Percentiles rank a stretch among this genome's conserved stretches.
These are phyloP conservation scores for Euwallacea similis DNA, from an alignment of 1,140 invertebrate genomes.

Conservation along the genomic window DNA sequence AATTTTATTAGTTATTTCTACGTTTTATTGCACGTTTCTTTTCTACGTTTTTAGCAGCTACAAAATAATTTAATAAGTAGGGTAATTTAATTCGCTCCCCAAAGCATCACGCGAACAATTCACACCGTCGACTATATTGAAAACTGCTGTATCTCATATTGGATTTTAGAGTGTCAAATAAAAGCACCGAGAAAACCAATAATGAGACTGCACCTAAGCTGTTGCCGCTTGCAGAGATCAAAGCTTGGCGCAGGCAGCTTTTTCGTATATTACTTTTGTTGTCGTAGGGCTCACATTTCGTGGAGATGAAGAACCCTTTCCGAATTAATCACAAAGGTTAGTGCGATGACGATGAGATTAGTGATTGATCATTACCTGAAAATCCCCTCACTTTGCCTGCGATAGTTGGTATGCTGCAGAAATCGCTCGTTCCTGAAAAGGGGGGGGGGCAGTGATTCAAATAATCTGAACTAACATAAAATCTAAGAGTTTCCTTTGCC, in stretches of 20 bases:
- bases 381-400: conserved; percentile 22
- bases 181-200: conserved; percentile 22
- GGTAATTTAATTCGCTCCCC: too few species aligned
- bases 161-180: conserved; percentile 31
- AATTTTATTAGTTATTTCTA: too few species aligned
- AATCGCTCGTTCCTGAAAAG: conserved; percentile 24
- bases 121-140: conserved; percentile 13
- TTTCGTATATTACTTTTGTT: conserved; percentile 24
- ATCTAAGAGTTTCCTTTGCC: too few species aligned
- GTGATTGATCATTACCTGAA: conserved; percentile 26
- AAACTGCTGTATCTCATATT: conserved; percentile 22
- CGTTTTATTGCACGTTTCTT: too few species aligned
- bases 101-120: neutral
- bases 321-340: neutral
- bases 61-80: too few species aligned
- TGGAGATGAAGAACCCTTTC: too few species aligned
- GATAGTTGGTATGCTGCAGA: conserved; percentile 27
- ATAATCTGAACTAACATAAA: too few species aligned
- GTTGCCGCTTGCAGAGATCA: conserved; percentile 12
- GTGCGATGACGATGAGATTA: neutral
- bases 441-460: neutral
- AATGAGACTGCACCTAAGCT: conserved; percentile 26
- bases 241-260: conserved; percentile 5
- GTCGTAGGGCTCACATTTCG: neutral
- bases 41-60: too few species aligned